These are phyloP conservation scores for Conus canariensis DNA, from an alignment of 2,888 invertebrate species.

Conservation along the genomic window DNA sequence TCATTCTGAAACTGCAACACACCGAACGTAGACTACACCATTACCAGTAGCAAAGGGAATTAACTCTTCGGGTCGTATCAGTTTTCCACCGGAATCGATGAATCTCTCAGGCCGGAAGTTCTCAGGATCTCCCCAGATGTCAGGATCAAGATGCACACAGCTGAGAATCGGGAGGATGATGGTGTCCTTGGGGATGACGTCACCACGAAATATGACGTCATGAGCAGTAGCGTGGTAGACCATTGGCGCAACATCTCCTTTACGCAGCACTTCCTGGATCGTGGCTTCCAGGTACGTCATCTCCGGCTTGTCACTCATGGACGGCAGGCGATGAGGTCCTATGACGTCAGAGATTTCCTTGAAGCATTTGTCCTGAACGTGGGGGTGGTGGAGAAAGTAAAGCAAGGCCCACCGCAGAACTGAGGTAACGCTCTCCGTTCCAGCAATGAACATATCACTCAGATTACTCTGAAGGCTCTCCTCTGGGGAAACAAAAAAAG, in stretches of 20 bases:
- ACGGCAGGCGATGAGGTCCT: conserved; percentile 60
- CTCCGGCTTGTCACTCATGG: conserved; percentile 54
- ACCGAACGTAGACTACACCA: too few species aligned
- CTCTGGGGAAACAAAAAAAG: conserved; percentile 33
- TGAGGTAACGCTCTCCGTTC: conserved; percentile 87
- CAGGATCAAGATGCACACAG: conserved; percentile 59
- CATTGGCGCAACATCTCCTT: conserved; percentile 61
- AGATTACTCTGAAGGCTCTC: conserved; percentile 44
- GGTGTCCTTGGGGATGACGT: conserved; percentile 66
- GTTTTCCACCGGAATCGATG: conserved; percentile 53
- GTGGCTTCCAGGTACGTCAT: conserved; percentile 65
- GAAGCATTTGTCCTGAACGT: conserved; percentile 77
- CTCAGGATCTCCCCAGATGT: conserved; percentile 60
- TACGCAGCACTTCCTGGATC: conserved; percentile 64
- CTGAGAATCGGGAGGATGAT: conserved; percentile 61
- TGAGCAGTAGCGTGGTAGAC: conserved; percentile 55
- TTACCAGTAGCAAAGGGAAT: conserved; percentile 57
- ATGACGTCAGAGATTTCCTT: conserved; percentile 71
- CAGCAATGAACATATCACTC: conserved; percentile 61
- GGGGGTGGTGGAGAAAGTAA: conserved; percentile 88
- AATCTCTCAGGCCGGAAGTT: conserved; percentile 64
- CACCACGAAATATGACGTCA: conserved; percentile 65
- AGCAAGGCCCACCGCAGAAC: conserved; percentile 91
- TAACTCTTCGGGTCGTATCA: conserved; percentile 48
- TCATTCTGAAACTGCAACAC: too few species aligned